Evolutionary conservation across 2,113 vertebrate genomes (phyloP).

Genomic region (Alces alces): DNA sequence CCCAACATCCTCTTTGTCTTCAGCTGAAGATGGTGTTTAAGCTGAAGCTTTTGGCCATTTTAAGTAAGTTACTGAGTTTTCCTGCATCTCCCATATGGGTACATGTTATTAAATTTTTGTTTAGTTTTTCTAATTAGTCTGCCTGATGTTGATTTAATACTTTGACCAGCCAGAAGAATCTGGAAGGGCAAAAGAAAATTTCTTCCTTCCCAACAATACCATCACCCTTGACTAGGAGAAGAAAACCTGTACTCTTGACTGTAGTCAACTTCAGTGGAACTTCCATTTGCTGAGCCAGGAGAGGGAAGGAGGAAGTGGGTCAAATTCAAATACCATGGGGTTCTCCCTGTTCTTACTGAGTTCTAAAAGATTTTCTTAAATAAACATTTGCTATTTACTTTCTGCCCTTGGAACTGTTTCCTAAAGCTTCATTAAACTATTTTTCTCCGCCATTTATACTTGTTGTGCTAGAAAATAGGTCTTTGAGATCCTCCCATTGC

Average conservation of each 20-base stretch:
- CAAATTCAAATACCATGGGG: not conserved
- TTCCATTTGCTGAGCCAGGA: not conserved
- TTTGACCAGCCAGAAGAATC: not conserved
- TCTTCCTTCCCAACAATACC: not conserved
- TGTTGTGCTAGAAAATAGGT: not conserved
- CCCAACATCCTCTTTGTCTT: not conserved
- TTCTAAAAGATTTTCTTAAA: not conserved
- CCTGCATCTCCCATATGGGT: not conserved
- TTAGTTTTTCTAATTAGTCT: not conserved
- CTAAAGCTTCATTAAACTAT: not conserved
- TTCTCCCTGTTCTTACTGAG: not conserved
- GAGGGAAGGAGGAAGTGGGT: not conserved
- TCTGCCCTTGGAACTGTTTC: not conserved
- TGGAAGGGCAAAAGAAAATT: not conserved
- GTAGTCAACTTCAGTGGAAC: not conserved
- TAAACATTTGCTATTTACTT: not conserved
- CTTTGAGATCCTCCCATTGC: not conserved
- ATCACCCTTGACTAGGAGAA: not conserved
- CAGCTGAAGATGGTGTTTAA: not conserved
- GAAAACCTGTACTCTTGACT: not conserved
- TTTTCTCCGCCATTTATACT: not conserved
- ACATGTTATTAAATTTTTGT: not conserved
- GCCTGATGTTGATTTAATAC: not conserved
- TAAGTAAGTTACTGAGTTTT: not conserved
- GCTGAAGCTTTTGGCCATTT: not conserved